A percentile compares a stretch with the other conserved stretches of the same genome.
Conservation (phyloP, 2,797 vertebrate genomes). For the Podargus strigoides region DNA sequence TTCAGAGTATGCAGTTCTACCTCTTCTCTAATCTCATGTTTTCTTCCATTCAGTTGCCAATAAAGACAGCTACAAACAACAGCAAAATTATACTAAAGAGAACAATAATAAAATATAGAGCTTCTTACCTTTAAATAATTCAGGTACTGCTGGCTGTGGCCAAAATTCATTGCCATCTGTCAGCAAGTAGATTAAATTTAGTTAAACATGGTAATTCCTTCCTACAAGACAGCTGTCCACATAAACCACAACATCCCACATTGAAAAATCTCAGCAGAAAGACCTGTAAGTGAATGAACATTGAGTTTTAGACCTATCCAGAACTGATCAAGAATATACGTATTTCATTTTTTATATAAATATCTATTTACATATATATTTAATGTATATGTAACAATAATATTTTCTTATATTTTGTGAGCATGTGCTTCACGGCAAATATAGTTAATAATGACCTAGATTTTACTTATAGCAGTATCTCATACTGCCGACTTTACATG, state of each 20-base stretch:
- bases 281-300: neutral
- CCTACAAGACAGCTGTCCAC: neutral
- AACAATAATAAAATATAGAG: neutral
- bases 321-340: neutral
- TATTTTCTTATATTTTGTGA: neutral
- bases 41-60: neutral
- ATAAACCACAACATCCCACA: neutral
- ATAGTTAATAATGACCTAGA: neutral
- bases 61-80: neutral
- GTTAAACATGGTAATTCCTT: neutral
- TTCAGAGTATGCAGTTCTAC: neutral
- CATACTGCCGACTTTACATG: neutral
- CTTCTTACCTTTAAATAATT: conserved; percentile 24
- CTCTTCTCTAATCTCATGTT: neutral
- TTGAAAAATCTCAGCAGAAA: neutral
- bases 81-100: neutral
- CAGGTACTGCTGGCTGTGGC: neutral
- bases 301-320: neutral
- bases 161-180: conserved; percentile 14
- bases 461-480: neutral
- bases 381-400: neutral
- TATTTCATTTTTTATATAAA: neutral
- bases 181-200: conserved; percentile 3
- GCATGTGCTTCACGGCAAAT: neutral
- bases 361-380: neutral